Evolutionary conservation across 2,797 vertebrate species (phyloP).

Genomic region (Catamblyrhynchus diadema): DNA sequence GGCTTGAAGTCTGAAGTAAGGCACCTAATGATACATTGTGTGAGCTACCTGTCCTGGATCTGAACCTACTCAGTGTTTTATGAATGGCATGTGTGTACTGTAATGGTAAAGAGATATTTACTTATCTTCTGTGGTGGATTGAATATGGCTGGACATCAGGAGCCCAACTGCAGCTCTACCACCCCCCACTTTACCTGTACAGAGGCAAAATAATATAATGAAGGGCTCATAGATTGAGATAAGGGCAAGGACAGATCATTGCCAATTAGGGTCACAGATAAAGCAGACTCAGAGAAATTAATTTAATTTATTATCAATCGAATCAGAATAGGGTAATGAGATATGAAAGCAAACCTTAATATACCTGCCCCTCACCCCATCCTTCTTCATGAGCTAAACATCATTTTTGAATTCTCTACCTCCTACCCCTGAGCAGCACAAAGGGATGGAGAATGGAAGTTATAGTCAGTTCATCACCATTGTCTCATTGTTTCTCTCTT

Average conservation of each 20-base stretch:
- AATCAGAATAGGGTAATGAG: not conserved
- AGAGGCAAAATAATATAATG: not conserved
- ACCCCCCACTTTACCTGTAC: rapidly evolving
- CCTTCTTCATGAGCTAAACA: not conserved
- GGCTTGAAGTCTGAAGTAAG: not conserved
- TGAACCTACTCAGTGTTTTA: not conserved
- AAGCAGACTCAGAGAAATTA: not conserved
- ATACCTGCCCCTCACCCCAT: rapidly evolving
- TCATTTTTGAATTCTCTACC: not conserved
- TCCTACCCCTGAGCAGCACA: too few relatives aligned
- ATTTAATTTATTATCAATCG: not conserved
- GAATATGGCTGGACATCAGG: rapidly evolving
- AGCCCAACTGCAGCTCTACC: not conserved
- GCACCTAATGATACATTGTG: not conserved
- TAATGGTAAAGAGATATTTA: not conserved
- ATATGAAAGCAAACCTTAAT: not conserved
- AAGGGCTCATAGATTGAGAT: not conserved
- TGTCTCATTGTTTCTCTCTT: not conserved
- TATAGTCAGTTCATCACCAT: not conserved
- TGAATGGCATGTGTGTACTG: not conserved
- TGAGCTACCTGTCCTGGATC: not conserved
- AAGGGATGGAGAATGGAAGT: not conserved
- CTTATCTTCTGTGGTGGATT: not conserved
- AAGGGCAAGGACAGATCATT: not conserved
- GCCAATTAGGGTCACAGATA: not conserved